Percentiles rank a stretch among this genome's conserved stretches.
Evolutionary conservation across 1,140 invertebrate genomes (phyloP).

Genomic region (Zaprionus gabonicus): DNA sequence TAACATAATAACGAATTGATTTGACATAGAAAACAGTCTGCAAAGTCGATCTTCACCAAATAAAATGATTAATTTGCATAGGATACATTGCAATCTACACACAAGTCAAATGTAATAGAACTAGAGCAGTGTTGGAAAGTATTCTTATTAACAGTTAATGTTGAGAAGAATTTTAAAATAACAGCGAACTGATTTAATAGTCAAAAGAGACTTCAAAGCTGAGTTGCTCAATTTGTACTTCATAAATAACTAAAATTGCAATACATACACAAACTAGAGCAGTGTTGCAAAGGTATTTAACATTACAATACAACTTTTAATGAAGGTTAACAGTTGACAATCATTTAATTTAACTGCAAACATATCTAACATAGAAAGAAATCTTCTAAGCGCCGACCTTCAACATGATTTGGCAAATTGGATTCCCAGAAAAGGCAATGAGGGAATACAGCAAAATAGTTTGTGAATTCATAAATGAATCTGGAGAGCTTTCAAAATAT

Average conservation of each 20-base stretch:
- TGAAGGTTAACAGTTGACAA: not conserved
- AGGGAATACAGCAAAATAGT: not conserved
- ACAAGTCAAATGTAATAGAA: too few relatives aligned
- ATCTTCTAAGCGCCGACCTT: not conserved
- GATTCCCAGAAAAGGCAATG: conserved; percentile 11
- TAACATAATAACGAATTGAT: too few relatives aligned
- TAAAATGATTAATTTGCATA: too few relatives aligned
- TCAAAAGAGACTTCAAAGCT: not conserved
- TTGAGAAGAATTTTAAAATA: not conserved
- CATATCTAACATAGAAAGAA: not conserved
- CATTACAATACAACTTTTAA: too few relatives aligned
- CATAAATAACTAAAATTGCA: too few relatives aligned
- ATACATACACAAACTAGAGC: too few relatives aligned
- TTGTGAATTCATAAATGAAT: not conserved
- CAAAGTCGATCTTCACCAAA: too few relatives aligned
- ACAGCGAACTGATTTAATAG: not conserved
- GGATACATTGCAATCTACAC: too few relatives aligned
- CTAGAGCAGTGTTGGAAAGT: not conserved
- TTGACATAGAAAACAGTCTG: too few relatives aligned
- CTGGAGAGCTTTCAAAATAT: not conserved
- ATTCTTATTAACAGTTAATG: not conserved
- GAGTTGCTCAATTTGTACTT: too few relatives aligned
- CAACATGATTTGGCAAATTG: conserved; percentile 21
- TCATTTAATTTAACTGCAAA: not conserved
- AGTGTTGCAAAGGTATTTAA: not conserved